Conservation (phyloP, 2,888 invertebrate species). For the Temnothorax ravouxi region DNA sequence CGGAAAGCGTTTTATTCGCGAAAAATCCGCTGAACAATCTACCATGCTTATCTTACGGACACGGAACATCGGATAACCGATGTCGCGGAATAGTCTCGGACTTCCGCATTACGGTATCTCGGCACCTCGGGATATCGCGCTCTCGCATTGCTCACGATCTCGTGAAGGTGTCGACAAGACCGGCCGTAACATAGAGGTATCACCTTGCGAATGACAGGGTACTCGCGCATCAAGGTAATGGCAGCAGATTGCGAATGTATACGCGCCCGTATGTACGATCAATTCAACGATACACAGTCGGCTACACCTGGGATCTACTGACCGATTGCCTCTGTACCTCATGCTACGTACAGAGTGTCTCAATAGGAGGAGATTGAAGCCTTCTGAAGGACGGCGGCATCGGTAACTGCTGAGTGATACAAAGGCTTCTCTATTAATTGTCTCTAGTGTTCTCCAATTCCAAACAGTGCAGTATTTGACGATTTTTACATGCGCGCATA, state of each 20-base stretch:
- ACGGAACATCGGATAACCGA: conserved; percentile 29
- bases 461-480: background rate
- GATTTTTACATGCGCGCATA: background rate
- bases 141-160: conserved; percentile 50
- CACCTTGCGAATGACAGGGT: conserved; percentile 61
- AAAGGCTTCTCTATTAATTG: background rate
- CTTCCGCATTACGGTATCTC: conserved; percentile 48
- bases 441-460: background rate
- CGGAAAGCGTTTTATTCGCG: conserved; percentile 2
- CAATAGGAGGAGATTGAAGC: background rate
- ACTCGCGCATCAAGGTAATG: conserved; percentile 37
- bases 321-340: conserved; percentile 54
- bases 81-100: conserved; percentile 32
- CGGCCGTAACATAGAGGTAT: conserved; percentile 53
- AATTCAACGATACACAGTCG: conserved; percentile 67
- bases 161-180: conserved; percentile 68
- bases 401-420: background rate
- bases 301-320: conserved; percentile 65
- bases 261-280: conserved; percentile 60
- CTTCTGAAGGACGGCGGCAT: background rate
- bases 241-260: conserved; percentile 9
- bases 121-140: conserved; percentile 41
- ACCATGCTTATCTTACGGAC: conserved; percentile 20
- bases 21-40: conserved; percentile 17
- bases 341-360: conserved; percentile 15